These are phyloP conservation scores for Siphonodentalium dalli DNA, from an alignment of 2,888 invertebrate species.

Conservation along the genomic window DNA sequence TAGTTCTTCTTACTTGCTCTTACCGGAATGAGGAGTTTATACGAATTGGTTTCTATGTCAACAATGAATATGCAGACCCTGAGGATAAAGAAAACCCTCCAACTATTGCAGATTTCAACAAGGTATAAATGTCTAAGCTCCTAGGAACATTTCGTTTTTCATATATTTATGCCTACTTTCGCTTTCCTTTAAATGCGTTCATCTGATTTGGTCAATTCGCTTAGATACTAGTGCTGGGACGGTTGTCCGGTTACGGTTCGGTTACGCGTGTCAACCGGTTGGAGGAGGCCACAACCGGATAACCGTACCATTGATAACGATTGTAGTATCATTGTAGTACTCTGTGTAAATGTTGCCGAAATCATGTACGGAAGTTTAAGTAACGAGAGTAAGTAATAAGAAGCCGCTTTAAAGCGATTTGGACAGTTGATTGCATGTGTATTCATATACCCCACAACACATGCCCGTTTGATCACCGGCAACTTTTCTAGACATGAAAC, in stretches of 20 bases:
- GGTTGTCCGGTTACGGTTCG: not conserved
- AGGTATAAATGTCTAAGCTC: constrained; percentile 70
- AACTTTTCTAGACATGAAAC: no score
- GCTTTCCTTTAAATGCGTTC: no score
- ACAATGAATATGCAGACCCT: constrained; percentile 93
- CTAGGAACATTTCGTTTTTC: not conserved
- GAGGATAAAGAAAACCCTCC: constrained; percentile 95
- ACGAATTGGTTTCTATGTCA: constrained; percentile 97
- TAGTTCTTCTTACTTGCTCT: constrained; percentile 92
- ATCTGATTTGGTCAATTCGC: not conserved
- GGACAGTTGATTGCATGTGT: no score
- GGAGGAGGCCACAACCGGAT: not conserved
- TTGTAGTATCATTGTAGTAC: no score
- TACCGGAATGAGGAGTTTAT: constrained; percentile 92
- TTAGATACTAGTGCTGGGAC: not conserved
- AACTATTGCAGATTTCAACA: constrained; percentile 88
- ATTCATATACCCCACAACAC: no score
- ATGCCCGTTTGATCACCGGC: no score
- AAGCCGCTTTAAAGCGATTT: no score
- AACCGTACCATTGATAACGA: not conserved
- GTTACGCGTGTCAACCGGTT: not conserved
- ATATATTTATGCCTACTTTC: no score
- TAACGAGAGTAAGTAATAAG: no score
- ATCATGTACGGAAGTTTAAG: no score
- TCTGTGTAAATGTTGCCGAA: no score